Evolutionary conservation across 2,113 vertebrate species (phyloP).

Genomic region (Scophthalmus maximus): DNA sequence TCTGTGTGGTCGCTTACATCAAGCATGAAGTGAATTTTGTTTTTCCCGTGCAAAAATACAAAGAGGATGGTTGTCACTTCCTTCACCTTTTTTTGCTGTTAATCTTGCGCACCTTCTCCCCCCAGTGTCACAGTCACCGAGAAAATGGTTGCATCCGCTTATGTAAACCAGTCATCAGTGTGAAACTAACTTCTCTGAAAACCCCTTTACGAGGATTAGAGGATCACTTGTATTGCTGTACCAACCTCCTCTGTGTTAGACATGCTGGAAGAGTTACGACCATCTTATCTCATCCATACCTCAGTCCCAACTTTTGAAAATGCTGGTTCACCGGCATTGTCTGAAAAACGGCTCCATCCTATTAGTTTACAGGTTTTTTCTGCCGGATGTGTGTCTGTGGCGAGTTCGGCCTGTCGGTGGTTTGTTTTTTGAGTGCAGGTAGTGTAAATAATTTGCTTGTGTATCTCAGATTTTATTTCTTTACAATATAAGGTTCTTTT

Average conservation of each 20-base stretch:
- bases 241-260: constrained; percentile 18
- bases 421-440: constrained; percentile 42
- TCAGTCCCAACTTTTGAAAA: constrained; percentile 32
- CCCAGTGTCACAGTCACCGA: neutral
- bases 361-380: constrained; percentile 51
- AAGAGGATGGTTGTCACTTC: neutral
- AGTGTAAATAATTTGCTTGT: constrained; percentile 74
- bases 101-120: constrained; percentile 16
- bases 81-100: constrained; percentile 18
- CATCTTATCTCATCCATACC: constrained; percentile 61
- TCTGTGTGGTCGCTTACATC: constrained; percentile 34
- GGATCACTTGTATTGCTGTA: constrained; percentile 10
- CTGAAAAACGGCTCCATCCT: constrained; percentile 33
- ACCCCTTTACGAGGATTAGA: constrained; percentile 11
- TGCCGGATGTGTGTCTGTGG: constrained; percentile 58
- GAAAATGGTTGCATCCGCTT: constrained; percentile 5
- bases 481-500: constrained; percentile 51
- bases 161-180: constrained; percentile 6
- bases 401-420: constrained; percentile 46
- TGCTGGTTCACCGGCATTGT: constrained; percentile 24
- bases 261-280: constrained; percentile 70
- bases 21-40: constrained; percentile 48
- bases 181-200: neutral
- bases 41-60: constrained; percentile 7
- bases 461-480: constrained; percentile 72